These are phyloP conservation scores for Cottus gobio DNA, from an alignment of 2,113 vertebrate species.

Conservation along the genomic window DNA sequence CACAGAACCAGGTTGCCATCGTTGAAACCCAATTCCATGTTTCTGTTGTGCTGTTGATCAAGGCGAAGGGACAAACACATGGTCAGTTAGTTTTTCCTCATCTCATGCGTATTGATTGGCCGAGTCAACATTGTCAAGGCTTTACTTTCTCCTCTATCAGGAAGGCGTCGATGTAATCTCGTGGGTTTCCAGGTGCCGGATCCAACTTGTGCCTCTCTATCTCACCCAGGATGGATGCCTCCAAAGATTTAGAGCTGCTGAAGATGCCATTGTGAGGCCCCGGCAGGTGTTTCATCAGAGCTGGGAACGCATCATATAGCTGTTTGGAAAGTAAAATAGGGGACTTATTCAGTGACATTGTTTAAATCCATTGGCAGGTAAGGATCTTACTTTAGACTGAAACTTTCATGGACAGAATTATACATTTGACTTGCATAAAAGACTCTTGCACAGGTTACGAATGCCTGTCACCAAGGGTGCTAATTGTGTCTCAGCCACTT, in stretches of 20 bases:
- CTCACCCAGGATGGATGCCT: slow-evolving; percentile 65
- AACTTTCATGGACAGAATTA: not conserved
- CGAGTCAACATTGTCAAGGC: not conserved
- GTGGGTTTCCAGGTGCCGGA: slow-evolving; percentile 79
- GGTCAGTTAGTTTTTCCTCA: not conserved
- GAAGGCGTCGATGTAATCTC: slow-evolving; percentile 89
- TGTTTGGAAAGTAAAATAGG: slow-evolving; percentile 52
- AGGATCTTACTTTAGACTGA: not conserved
- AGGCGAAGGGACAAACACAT: not conserved
- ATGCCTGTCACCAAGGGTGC: not conserved
- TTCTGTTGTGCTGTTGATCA: slow-evolving; percentile 42
- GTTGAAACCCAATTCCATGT: slow-evolving; percentile 70
- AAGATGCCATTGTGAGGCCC: slow-evolving; percentile 84
- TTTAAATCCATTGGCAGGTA: not conserved
- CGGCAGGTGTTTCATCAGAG: slow-evolving; percentile 83
- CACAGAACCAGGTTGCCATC: slow-evolving; percentile 88
- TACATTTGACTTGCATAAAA: not conserved
- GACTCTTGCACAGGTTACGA: not conserved
- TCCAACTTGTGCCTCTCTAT: slow-evolving; percentile 84
- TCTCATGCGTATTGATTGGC: not conserved
- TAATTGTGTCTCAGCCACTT: not conserved
- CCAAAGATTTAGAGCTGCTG: slow-evolving; percentile 65
- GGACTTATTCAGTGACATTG: not conserved
- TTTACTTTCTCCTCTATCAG: slow-evolving; percentile 84
- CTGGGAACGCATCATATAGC: slow-evolving; percentile 85